phyloP scores from a whole-genome alignment of 2,888 invertebrate genomes.

The Hemicrepidius hirtus region DNA sequence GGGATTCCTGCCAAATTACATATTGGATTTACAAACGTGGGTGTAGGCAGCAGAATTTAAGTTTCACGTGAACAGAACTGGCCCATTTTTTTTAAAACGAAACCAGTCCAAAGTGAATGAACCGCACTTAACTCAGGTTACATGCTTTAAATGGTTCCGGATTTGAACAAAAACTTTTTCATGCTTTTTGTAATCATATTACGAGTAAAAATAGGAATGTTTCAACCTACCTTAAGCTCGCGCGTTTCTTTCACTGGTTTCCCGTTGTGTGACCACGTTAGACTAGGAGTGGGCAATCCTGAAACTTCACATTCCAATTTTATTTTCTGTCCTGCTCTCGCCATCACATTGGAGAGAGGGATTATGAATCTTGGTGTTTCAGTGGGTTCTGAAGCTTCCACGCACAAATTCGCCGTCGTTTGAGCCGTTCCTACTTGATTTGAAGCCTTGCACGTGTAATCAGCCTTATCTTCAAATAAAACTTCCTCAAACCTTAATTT shows the following conservation, averaged over 20 bases:
- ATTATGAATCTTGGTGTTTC: conserved; percentile 78
- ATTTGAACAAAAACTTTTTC: neutral
- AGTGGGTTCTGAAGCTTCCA: conserved; percentile 79
- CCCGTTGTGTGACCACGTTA: conserved; percentile 82
- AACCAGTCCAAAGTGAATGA: conserved; percentile 36
- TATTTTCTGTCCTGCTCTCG: conserved; percentile 82
- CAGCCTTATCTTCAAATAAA: conserved; percentile 80
- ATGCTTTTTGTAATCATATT: neutral
- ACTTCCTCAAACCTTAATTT: conserved; percentile 82
- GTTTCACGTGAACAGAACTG: conserved; percentile 33
- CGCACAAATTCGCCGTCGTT: conserved; percentile 78
- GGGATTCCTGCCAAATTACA: conserved; percentile 48
- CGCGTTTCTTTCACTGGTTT: conserved; percentile 77
- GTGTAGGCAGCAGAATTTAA: conserved; percentile 29
- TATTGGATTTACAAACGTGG: conserved; percentile 36
- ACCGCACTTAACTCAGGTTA: conserved; percentile 2
- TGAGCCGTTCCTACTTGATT: conserved; percentile 81
- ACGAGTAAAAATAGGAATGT: conserved; percentile 26
- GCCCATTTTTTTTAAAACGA: conserved; percentile 17
- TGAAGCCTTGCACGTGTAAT: conserved; percentile 81
- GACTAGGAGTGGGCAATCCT: conserved; percentile 78
- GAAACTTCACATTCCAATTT: conserved; percentile 81
- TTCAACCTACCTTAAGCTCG: conserved; percentile 76
- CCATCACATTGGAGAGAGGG: conserved; percentile 82
- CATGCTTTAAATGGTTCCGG: neutral